Evolutionary conservation across 2,797 vertebrate species (phyloP).

Genomic region (Neosalanx taihuensis): DNA sequence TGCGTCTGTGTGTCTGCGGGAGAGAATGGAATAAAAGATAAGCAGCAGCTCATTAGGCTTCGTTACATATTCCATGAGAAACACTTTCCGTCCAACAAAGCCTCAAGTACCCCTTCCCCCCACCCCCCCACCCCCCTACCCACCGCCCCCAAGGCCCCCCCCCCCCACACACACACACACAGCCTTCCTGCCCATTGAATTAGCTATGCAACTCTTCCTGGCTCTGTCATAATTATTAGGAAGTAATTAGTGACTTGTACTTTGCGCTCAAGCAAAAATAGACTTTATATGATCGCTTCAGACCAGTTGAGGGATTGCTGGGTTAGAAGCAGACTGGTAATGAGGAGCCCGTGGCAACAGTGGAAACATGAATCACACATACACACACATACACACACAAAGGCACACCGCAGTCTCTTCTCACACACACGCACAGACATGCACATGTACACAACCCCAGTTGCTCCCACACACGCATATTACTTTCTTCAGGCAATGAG

Average conservation of each 20-base stretch:
- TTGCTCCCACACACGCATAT: not conserved
- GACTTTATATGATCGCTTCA: conserved; percentile 59
- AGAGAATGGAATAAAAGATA: not conserved
- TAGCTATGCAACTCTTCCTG: conserved; percentile 55
- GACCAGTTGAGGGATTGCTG: conserved; percentile 29
- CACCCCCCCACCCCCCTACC: conserved; percentile 10
- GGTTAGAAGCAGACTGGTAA: conserved; percentile 48
- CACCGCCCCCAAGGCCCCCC: too few relatives aligned
- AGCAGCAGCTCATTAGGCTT: conserved; percentile 1
- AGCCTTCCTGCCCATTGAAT: conserved; percentile 51
- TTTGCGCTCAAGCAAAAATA: conserved; percentile 59
- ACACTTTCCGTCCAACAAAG: not conserved
- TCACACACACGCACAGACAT: conserved; percentile 3
- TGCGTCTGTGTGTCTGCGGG: conserved; percentile 1
- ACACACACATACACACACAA: conserved; percentile 28
- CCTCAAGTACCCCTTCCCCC: conserved; percentile 22
- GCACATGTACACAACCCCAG: not conserved
- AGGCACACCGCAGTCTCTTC: conserved; percentile 11
- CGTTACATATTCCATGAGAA: conserved; percentile 28
- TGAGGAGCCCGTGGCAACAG: conserved; percentile 52
- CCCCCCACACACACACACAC: conserved; percentile 16
- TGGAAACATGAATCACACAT: conserved; percentile 56
- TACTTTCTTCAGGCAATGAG: too few relatives aligned
- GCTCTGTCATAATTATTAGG: conserved; percentile 57
- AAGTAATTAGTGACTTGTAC: conserved; percentile 58